These are phyloP conservation scores for Astropecten irregularis DNA, from an alignment of 53 echinoderm and acorn worm species.

Conservation along the genomic window DNA sequence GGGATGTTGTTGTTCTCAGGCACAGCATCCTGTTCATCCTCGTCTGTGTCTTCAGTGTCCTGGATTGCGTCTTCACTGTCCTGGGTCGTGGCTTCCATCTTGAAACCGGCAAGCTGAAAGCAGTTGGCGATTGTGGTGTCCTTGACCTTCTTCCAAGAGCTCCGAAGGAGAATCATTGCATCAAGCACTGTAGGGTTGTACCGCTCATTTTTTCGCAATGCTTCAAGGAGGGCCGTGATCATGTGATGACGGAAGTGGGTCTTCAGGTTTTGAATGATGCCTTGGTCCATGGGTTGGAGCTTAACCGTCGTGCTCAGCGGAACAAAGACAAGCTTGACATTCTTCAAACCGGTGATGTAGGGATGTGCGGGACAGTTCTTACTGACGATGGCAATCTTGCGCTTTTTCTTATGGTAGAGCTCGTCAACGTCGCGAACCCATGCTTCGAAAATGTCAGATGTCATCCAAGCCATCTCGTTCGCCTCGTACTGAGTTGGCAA, in stretches of 20 bases:
- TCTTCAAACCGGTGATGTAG: not conserved
- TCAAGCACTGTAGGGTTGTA: not conserved
- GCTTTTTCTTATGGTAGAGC: not conserved
- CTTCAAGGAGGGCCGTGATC: not conserved
- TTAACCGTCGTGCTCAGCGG: conserved; percentile 52
- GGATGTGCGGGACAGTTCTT: conserved; percentile 59
- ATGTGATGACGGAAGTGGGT: not conserved
- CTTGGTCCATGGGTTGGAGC: conserved; percentile 56
- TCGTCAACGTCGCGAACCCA: conserved; percentile 38
- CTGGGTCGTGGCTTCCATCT: not conserved
- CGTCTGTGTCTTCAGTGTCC: not conserved
- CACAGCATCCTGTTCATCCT: not conserved
- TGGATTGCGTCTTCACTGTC: no score
- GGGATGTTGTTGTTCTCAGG: no score
- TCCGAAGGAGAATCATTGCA: not conserved
- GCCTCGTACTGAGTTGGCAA: conserved; percentile 37
- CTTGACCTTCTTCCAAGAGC: conserved; percentile 1
- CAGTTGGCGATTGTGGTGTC: not conserved
- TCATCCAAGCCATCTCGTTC: conserved; percentile 52
- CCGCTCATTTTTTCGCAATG: not conserved
- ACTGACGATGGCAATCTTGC: conserved; percentile 19
- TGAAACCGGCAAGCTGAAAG: not conserved
- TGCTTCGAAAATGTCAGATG: conserved; percentile 34
- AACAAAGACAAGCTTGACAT: conserved; percentile 35
- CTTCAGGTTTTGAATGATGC: conserved; percentile 50